Conservation (phyloP, 2,888 invertebrate species). For the Drosophila bunnanda region DNA sequence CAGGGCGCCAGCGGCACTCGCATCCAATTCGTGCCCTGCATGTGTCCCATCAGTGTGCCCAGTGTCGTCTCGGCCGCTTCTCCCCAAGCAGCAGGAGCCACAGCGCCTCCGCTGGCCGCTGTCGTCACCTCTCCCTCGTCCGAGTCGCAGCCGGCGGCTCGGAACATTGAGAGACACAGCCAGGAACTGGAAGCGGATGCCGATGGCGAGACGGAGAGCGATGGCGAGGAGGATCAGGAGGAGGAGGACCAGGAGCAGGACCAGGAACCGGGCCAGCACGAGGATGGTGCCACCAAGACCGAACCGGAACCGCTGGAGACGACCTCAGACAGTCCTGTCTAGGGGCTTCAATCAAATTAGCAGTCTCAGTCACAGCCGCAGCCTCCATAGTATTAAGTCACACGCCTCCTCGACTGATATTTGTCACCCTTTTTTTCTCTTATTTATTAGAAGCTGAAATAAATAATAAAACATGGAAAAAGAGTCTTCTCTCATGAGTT, state of each 20-base stretch:
- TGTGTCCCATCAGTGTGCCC: constrained; percentile 82
- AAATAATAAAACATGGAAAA: constrained; percentile 1
- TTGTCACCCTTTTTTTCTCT: constrained; percentile 23
- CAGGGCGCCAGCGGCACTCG: constrained; percentile 35
- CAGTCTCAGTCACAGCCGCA: constrained; percentile 1
- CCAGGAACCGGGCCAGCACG: constrained; percentile 7
- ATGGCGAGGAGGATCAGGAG: constrained; percentile 20
- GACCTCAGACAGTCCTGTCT: constrained; percentile 23
- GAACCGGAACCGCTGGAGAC: constrained; percentile 16
- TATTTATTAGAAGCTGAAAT: constrained; percentile 12
- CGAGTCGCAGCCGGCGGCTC: constrained; percentile 15
- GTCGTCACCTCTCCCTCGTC: neutral
- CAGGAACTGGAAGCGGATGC: constrained; percentile 29
- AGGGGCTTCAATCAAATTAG: constrained; percentile 6
- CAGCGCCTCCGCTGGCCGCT: neutral
- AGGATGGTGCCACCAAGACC: constrained; percentile 12
- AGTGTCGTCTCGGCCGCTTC: constrained; percentile 28
- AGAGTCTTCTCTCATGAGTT: neutral
- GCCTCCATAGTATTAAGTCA: constrained; percentile 34
- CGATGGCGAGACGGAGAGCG: constrained; percentile 29
- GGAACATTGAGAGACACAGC: constrained; percentile 32
- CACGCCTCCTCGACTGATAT: constrained; percentile 51
- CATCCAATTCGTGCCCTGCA: constrained; percentile 83
- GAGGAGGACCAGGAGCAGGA: constrained; percentile 18
- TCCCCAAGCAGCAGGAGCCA: constrained; percentile 5